phyloP scores from a whole-genome alignment of 2,797 vertebrate species.

The Girardinus metallicus region DNA sequence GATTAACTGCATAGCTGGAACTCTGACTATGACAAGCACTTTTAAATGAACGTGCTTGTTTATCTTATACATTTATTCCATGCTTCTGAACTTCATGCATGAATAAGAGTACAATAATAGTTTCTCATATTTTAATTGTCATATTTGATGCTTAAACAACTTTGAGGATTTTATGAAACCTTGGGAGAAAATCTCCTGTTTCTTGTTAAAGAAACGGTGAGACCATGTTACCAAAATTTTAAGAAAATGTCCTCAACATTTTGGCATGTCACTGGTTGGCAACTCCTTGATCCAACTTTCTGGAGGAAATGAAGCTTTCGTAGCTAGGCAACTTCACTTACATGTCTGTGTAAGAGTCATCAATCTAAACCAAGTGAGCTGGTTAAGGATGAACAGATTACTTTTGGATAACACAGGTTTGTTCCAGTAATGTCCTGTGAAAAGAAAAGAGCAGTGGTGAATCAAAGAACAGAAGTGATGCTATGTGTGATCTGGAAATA shows the following conservation, averaged over 20 bases:
- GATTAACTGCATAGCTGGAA: neutral
- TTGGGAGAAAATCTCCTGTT: neutral
- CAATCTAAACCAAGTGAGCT: neutral
- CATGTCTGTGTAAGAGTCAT: neutral
- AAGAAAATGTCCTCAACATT: neutral
- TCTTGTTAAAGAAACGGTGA: neutral
- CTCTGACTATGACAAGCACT: neutral
- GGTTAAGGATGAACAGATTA: neutral
- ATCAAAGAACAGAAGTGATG: neutral
- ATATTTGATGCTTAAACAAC: neutral
- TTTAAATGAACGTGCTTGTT: neutral
- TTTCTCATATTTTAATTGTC: neutral
- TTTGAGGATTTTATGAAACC: neutral
- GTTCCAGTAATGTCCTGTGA: neutral
- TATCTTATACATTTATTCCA: neutral
- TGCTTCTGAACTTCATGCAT: neutral
- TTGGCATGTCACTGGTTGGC: neutral
- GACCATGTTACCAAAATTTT: neutral
- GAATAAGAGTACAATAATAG: neutral
- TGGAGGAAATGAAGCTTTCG: neutral
- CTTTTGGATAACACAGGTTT: neutral
- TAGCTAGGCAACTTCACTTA: neutral
- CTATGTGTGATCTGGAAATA: neutral
- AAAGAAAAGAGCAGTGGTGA: neutral
- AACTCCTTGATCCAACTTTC: neutral